Conservation (phyloP, 1,140 invertebrate species). For the Cherax destructor region DNA sequence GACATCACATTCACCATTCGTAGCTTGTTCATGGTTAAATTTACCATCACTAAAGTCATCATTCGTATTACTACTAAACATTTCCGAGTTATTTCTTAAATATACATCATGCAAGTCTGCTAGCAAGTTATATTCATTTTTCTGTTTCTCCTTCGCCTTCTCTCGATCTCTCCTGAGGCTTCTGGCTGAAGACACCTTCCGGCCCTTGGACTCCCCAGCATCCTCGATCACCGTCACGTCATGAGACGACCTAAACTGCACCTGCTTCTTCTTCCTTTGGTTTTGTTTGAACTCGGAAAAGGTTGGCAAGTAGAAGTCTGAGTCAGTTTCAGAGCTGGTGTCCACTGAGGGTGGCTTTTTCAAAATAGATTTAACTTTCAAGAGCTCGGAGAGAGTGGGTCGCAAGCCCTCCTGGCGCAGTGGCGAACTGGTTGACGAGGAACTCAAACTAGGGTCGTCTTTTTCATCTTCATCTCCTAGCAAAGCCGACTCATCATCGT, state of each 20-base stretch:
- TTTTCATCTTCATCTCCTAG: conserved; percentile 50
- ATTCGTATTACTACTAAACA: background rate
- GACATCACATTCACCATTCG: background rate
- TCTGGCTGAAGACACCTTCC: conserved; percentile 63
- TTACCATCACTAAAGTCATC: conserved; percentile 7
- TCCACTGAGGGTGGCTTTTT: conserved; percentile 71
- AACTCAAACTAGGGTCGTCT: conserved; percentile 41
- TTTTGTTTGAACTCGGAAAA: conserved; percentile 62
- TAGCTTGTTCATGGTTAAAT: background rate
- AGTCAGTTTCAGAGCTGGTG: conserved; percentile 71
- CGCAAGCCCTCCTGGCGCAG: conserved; percentile 40
- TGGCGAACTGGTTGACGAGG: conserved; percentile 51
- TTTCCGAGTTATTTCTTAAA: conserved; percentile 29
- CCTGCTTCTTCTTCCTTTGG: conserved; percentile 66
- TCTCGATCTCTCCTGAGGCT: conserved; percentile 45
- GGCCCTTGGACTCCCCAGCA: conserved; percentile 61
- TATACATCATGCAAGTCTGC: conserved; percentile 56
- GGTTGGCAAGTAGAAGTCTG: conserved; percentile 64
- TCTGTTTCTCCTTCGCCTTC: conserved; percentile 52
- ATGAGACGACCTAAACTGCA: conserved; percentile 66
- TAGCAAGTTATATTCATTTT: conserved; percentile 52
- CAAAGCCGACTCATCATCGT: conserved; percentile 35
- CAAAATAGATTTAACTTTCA: conserved; percentile 71
- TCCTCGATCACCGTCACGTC: conserved; percentile 68
- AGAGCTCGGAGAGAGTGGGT: conserved; percentile 65